Evolutionary conservation across 2,113 vertebrate genomes (phyloP).

Genomic region (Lanius ludovicianus): DNA sequence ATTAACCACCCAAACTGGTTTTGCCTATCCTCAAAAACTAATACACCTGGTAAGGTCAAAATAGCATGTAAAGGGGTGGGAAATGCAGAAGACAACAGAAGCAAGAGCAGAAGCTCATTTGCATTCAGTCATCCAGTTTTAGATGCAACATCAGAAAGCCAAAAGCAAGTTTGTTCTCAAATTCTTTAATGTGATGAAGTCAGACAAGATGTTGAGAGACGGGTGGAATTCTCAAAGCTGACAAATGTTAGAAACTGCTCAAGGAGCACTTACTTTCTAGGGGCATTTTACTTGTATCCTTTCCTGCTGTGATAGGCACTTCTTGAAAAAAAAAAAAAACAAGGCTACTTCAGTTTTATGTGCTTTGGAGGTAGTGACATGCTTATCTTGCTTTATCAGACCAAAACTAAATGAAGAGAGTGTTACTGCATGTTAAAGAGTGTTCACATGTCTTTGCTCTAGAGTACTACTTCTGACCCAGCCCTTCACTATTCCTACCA

Average conservation of each 20-base stretch:
- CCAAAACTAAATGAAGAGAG: not conserved
- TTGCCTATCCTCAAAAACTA: not conserved
- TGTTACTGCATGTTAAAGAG: not conserved
- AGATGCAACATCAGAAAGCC: not conserved
- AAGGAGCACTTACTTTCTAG: not conserved
- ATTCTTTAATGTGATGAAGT: not conserved
- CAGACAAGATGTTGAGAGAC: not conserved
- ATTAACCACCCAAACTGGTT: not conserved
- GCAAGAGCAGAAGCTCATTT: not conserved
- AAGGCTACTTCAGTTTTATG: not conserved
- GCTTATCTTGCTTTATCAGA: not conserved
- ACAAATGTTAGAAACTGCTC: not conserved
- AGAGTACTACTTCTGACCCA: not conserved
- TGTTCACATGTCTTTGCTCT: not conserved
- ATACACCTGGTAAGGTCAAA: not conserved
- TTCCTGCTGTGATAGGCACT: not conserved
- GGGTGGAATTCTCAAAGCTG: not conserved
- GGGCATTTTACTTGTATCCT: not conserved
- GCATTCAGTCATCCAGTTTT: not conserved
- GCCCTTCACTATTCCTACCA: not conserved
- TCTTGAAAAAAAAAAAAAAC: not conserved
- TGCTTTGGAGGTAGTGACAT: not conserved
- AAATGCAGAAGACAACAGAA: not conserved
- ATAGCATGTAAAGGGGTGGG: not conserved
- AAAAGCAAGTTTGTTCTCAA: not conserved